A percentile compares a stretch with the other conserved stretches of the same genome.
Evolutionary conservation across 1,140 invertebrate species (phyloP).

Genomic region (Pararge aegeria): DNA sequence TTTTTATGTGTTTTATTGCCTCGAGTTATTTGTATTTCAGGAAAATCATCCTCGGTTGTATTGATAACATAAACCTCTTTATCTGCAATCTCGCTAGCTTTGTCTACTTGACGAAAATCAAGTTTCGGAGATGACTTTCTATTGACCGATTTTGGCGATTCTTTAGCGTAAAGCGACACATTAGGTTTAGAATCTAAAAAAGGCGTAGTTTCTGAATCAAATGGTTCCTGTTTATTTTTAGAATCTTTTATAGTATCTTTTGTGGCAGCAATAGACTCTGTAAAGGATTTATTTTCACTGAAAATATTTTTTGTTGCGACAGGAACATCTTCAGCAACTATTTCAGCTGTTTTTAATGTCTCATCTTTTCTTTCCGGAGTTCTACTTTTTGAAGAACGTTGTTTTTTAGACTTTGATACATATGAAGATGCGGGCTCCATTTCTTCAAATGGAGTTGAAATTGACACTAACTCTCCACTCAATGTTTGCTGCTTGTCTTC

Average conservation of each 20-base stretch:
- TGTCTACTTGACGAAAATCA: slow-evolving; percentile 45
- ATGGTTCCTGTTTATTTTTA: slow-evolving; percentile 10
- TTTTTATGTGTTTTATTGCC: slow-evolving; percentile 57
- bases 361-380: slow-evolving; percentile 50
- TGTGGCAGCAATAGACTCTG: slow-evolving; percentile 7
- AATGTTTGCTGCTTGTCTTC: slow-evolving; percentile 55
- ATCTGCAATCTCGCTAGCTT: slow-evolving; percentile 40
- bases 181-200: slow-evolving; percentile 16
- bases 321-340: slow-evolving; percentile 3
- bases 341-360: slow-evolving; percentile 26
- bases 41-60: slow-evolving; percentile 63
- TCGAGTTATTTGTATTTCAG: slow-evolving; percentile 71
- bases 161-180: slow-evolving; percentile 37
- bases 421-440: slow-evolving; percentile 45
- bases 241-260: slow-evolving; percentile 20
- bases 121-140: slow-evolving; percentile 57
- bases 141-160: slow-evolving; percentile 48
- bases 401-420: slow-evolving; percentile 50
- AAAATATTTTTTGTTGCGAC: not conserved
- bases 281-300: slow-evolving; percentile 1
- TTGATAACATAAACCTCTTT: slow-evolving; percentile 72
- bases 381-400: slow-evolving; percentile 51
- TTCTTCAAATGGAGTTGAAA: slow-evolving; percentile 62
- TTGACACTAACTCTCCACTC: slow-evolving; percentile 62
- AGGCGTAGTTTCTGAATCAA: not conserved